Base-by-base conservation (phyloP, 1,140 invertebrate species). In the Pteromalus puparum region DNA sequence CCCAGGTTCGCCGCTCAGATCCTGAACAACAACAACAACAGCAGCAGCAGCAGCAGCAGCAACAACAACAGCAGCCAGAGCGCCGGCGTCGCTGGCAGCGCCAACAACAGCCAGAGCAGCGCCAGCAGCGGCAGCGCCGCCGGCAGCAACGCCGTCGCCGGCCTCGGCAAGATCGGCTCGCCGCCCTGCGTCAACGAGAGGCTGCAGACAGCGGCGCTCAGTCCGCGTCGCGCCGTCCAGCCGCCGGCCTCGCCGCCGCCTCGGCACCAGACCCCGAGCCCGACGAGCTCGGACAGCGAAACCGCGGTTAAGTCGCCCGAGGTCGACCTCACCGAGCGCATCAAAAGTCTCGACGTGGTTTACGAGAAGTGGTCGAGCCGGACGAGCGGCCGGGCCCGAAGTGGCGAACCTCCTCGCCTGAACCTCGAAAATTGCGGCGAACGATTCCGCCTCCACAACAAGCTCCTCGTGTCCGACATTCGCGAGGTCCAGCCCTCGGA, bases 301-400 rank as follows among this genome's bases (percentile, higher is more conserved):
- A 91, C 91, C 2, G 92, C 93, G 86, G 93, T 93, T 70, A 94
- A 94, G 87, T 96, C 92, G 75, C 96, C 95, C 30, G 30, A 34
- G 3, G 30, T 2, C 1, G 95, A 95, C 53, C 94, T 98, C 77
- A 98, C 99, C 88, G 98, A 99, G 90, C 94, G 98, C 82, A 97
- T 99, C 93, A n/a, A n/a, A n/a, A n/a, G n/a, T n/a, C 94, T 99
- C 21, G 98, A 99, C 92, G 98, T 98, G 91, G 98, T 97, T 90
- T 98, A 97, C 89, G 97, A 98, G 91, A 96, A 97, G 83, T 98
- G 97, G 97, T 97, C 96, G 15, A 96, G 96, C 12, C 95, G 94
- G 12, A 34, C 90, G 95, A 75, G 93, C 94, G 10, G 85, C 94
- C 0, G 94, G 93, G 92, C 93, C 13, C 95, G 95, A 15, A 95